Base-by-base conservation (phyloP, 2,113 vertebrate species). In the Glaucidium brasilianum region DNA sequence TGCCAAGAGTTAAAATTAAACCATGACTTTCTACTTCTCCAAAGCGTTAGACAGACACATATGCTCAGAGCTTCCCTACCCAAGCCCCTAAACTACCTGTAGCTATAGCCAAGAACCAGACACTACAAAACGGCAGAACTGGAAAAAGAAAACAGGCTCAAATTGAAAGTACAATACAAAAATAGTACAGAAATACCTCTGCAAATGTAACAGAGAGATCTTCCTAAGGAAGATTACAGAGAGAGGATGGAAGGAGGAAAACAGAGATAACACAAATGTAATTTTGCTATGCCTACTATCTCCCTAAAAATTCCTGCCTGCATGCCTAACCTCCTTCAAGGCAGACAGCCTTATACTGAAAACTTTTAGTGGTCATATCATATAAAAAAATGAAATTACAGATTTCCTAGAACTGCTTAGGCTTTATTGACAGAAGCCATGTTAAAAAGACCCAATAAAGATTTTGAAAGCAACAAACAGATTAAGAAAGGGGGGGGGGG, bases 1-100 rank as follows among this genome's bases (percentile, higher is more conserved):
- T 91, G 47, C 89, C 90, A 83, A 63, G 68, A 91, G 73, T 72
- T 90, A 96, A 83, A 94, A 95, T 12, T 81, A 74, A 90, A 53
- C 59, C 43, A 74, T 56, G 59, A 84, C 75, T 90, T 92, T 73
- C 81, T 88, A 7, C 32, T 64, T 91, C 64, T 74, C 64, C 39
- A 12, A 95, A 56, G 45, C 43, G 37, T 58, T 68, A 88, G 30
- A 88, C 52, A 87, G 74, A 85, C n/a, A 55, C 11, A 93, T 16
- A 62, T n/a, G 45, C 79, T 77, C 66, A 84, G 72, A 88, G n/a
- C 30, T 69, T 64, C 63, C 59, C 63, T 47, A 27, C 18, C 26
- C 67, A 92, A 95, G 45, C 12, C 75, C 53, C 41, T 37, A 29
- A 58, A 32, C 37, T 41, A 60, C 67, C 71, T 26, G 4, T 2